Evolutionary conservation across 2,888 invertebrate genomes (phyloP).

Genomic region (Steinernema scapterisci): DNA sequence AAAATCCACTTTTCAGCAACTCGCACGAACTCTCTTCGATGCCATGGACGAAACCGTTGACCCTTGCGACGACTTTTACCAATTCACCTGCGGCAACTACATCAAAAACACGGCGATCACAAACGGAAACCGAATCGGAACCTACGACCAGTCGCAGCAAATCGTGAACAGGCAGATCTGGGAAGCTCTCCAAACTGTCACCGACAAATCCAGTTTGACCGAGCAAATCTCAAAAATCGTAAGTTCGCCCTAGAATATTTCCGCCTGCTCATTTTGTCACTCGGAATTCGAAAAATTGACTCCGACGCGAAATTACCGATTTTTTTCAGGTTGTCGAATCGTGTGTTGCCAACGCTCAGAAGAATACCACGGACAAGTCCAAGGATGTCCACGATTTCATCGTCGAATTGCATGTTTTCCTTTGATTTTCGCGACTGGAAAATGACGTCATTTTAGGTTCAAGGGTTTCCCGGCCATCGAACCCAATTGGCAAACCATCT

Average conservation of each 20-base stretch:
- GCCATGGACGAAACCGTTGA: constrained; percentile 32
- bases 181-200: constrained; percentile 42
- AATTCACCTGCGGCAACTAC: constrained; percentile 44
- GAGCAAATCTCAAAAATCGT: constrained; percentile 53
- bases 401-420: background rate
- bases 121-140: constrained; percentile 48
- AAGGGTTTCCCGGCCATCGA: constrained; percentile 37
- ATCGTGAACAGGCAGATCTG: constrained; percentile 50
- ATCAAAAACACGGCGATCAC: constrained; percentile 41
- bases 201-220: constrained; percentile 42
- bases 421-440: background rate
- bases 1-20: constrained; percentile 25
- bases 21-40: constrained; percentile 18
- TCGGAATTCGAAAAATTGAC: too few species aligned
- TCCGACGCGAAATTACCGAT: too few species aligned
- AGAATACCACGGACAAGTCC: constrained; percentile 29
- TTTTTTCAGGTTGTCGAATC: constrained; percentile 35
- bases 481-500: constrained; percentile 16
- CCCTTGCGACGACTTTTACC: constrained; percentile 40
- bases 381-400: constrained; percentile 31
- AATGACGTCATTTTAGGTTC: constrained; percentile 29
- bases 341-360: constrained; percentile 31
- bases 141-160: constrained; percentile 56
- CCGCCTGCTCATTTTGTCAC: too few species aligned
- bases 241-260: too few species aligned